Evolutionary conservation across 2,888 invertebrate species (phyloP).

Genomic region (Asteroscopus sphinx): DNA sequence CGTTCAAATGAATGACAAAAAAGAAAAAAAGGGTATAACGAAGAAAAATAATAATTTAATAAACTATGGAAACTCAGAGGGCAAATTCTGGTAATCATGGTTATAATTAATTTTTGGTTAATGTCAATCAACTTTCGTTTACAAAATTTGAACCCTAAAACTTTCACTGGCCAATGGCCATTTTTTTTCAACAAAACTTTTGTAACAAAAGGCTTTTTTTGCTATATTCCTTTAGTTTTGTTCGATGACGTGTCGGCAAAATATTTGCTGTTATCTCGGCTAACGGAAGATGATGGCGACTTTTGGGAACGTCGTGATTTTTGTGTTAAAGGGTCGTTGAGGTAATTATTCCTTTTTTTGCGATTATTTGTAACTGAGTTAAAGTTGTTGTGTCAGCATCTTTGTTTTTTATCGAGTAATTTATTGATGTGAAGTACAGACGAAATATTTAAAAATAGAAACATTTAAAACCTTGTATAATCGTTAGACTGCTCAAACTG

Average conservation of each 20-base stretch:
- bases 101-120: no score
- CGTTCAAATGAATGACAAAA: no score
- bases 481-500: no score
- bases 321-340: slow-evolving; percentile 13
- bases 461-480: no score
- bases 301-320: slow-evolving; percentile 29
- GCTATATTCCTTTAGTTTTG: slow-evolving; percentile 33
- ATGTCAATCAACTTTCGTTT: neutral
- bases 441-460: no score
- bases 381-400: no score
- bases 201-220: slow-evolving; percentile 59
- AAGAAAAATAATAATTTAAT: no score
- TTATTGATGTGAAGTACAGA: no score
- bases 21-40: no score
- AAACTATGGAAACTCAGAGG: no score
- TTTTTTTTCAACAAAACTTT: slow-evolving; percentile 8
- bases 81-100: no score
- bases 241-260: slow-evolving; percentile 49
- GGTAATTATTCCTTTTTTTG: neutral
- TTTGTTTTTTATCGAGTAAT: no score
- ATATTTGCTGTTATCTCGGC: slow-evolving; percentile 51
- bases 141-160: slow-evolving; percentile 9
- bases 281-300: slow-evolving; percentile 51
- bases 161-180: slow-evolving; percentile 44
- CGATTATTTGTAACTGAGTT: neutral